Percentiles rank a stretch among this genome's conserved stretches.
These are phyloP conservation scores for Cataglyphis livida DNA, from an alignment of 2,888 invertebrate genomes.

Conservation along the genomic window DNA sequence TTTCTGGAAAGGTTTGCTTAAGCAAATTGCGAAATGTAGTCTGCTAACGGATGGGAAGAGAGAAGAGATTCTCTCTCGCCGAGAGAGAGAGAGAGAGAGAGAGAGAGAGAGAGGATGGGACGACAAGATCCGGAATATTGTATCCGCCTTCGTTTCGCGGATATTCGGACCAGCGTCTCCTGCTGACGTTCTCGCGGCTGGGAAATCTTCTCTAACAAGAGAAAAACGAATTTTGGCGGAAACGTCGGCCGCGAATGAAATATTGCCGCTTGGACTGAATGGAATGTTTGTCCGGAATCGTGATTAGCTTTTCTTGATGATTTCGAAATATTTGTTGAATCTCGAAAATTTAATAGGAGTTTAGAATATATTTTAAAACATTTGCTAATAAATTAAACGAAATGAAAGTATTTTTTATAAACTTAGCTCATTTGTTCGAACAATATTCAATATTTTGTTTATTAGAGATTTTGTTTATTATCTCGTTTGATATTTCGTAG, in stretches of 20 bases:
- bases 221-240: conserved; percentile 62
- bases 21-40: conserved; percentile 79
- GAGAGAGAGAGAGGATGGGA: neutral
- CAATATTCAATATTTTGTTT: neutral
- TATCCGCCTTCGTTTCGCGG: conserved; percentile 47
- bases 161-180: conserved; percentile 41
- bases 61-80: neutral
- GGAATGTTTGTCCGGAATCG: conserved; percentile 38
- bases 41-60: conserved; percentile 42
- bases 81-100: neutral
- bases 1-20: conserved; percentile 80
- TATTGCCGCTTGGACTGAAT: conserved; percentile 13
- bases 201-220: conserved; percentile 46
- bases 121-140: conserved; percentile 52
- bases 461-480: conserved; percentile 11
- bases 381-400: neutral
- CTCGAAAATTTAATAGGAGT: neutral
- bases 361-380: neutral
- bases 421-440: neutral
- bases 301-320: conserved; percentile 32
- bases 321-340: neutral
- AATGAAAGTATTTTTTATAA: neutral
- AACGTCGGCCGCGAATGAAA: conserved; percentile 49
- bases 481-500: conserved; percentile 1
- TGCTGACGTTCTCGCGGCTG: conserved; percentile 31